Evolutionary conservation across 2,797 vertebrate genomes (phyloP).

Genomic region (Thamnophis elegans): DNA sequence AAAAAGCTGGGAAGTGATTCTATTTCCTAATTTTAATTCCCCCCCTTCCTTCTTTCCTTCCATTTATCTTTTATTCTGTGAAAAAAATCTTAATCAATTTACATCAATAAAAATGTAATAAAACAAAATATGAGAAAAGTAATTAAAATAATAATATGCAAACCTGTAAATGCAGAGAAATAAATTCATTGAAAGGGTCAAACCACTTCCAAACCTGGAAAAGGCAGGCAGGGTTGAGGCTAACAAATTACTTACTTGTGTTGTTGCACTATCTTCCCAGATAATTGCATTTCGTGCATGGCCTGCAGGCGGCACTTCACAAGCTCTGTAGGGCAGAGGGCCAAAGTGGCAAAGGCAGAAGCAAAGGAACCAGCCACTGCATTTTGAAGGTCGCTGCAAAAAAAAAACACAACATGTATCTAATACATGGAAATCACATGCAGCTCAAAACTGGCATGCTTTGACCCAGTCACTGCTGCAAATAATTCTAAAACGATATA

Average conservation of each 20-base stretch:
- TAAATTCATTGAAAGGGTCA: neutral
- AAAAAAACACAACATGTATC: slow-evolving; percentile 42
- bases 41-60: neutral
- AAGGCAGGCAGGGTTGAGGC: neutral
- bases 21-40: neutral
- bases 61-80: neutral
- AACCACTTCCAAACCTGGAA: neutral
- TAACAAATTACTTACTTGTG: slow-evolving; percentile 81
- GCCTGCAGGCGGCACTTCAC: slow-evolving; percentile 96
- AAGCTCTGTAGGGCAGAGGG: slow-evolving; percentile 93
- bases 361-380: slow-evolving; percentile 91
- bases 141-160: neutral
- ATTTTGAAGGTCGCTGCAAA: slow-evolving; percentile 88
- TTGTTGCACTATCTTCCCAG: slow-evolving; percentile 83
- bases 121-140: neutral
- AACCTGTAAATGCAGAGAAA: neutral
- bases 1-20: neutral
- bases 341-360: slow-evolving; percentile 90
- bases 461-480: neutral
- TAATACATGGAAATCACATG: slow-evolving; percentile 21
- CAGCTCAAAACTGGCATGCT: neutral
- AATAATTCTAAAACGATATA: neutral
- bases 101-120: neutral
- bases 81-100: neutral
- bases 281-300: slow-evolving; percentile 92